Percentiles rank a stretch among this genome's conserved stretches.
phyloP scores from a whole-genome alignment of 2,797 vertebrate genomes.

The Rhincodon typus region DNA sequence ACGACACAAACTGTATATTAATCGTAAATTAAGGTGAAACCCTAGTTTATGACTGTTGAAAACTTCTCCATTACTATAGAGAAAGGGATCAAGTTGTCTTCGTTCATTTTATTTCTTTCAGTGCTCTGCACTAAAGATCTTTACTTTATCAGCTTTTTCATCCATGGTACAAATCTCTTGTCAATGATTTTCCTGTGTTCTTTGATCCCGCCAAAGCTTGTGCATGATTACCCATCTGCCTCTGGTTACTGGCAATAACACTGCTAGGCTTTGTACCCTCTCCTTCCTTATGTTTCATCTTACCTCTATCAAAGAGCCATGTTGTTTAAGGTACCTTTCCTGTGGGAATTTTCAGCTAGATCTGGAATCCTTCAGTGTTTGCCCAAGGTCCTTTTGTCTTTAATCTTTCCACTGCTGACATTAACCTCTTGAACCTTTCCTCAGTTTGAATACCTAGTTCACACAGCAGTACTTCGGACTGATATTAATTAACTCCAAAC shows the following conservation, averaged over 20 bases:
- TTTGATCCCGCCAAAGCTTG: conserved; percentile 25
- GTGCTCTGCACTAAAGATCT: not conserved
- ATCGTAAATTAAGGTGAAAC: not conserved
- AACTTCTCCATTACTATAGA: not conserved
- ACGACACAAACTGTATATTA: not conserved
- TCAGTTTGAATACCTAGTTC: conserved; percentile 5
- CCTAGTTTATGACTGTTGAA: not conserved
- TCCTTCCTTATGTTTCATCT: conserved; percentile 22
- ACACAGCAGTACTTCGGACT: not conserved
- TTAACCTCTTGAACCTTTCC: conserved; percentile 30
- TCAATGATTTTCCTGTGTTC: conserved; percentile 28
- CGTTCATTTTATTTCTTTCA: conserved; percentile 26
- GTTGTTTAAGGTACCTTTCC: conserved; percentile 31
- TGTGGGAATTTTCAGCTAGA: conserved; percentile 14
- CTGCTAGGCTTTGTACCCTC: conserved; percentile 11
- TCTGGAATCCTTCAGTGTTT: conserved; percentile 25
- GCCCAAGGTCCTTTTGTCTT: conserved; percentile 32
- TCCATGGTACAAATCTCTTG: conserved; percentile 33
- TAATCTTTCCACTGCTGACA: conserved; percentile 25
- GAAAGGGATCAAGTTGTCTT: not conserved
- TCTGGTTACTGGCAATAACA: conserved; percentile 34
- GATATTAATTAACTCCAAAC: conserved; percentile 4
- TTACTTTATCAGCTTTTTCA: conserved; percentile 9
- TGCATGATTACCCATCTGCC: conserved; percentile 29
- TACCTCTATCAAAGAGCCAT: conserved; percentile 24